Evolutionary conservation across 2,888 invertebrate species (phyloP).

Genomic region (Panopea generosa): DNA sequence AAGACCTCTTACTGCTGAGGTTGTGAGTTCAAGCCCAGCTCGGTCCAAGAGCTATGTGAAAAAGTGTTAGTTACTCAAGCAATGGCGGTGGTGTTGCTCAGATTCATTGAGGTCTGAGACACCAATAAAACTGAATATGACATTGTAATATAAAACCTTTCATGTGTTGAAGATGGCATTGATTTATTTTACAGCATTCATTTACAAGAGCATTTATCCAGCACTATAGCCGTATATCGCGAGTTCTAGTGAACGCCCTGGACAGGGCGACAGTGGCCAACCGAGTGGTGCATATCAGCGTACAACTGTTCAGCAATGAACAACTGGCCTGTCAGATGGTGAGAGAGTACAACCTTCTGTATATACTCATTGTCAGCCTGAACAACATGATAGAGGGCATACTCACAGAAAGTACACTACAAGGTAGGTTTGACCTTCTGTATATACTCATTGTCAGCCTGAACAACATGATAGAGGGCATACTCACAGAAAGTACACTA

Average conservation of each 20-base stretch:
- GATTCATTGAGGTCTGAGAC: no score
- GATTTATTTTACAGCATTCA: constrained; percentile 89
- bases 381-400: constrained; percentile 97
- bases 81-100: no score
- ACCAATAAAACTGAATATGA: no score
- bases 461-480: no score
- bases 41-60: no score
- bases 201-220: constrained; percentile 97
- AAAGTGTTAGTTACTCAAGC: no score
- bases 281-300: constrained; percentile 98
- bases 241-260: constrained; percentile 88
- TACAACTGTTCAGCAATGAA: constrained; percentile 97
- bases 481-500: no score
- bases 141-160: no score
- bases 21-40: no score
- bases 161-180: no score
- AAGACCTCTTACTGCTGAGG: no score
- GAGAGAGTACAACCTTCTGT: constrained; percentile 94
- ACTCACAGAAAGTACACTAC: constrained; percentile 93
- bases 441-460: no score
- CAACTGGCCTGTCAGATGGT: constrained; percentile 96
- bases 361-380: constrained; percentile 96
- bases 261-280: constrained; percentile 90
- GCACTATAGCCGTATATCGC: constrained; percentile 97
- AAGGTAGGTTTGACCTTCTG: constrained; percentile 88